A percentile compares a stretch with the other conserved stretches of the same genome.
Evolutionary conservation across 2,888 invertebrate genomes (phyloP).

Genomic region (Hypomecis punctinalis): DNA sequence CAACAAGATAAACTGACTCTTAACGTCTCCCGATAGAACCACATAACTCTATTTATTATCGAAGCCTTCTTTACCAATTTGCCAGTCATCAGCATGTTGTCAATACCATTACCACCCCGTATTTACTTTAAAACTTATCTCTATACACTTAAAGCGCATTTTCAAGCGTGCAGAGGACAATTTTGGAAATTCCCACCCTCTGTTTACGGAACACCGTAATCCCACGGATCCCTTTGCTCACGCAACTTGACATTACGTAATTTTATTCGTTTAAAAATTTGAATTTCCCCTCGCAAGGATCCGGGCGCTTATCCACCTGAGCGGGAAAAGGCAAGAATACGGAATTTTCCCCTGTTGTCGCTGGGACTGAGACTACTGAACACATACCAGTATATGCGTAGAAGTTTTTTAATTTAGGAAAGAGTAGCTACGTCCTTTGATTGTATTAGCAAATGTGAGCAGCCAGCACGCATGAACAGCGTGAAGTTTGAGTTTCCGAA

Average conservation of each 20-base stretch:
- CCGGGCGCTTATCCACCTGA: slow-evolving; percentile 1
- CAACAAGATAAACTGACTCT: slow-evolving; percentile 23
- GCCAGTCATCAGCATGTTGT: slow-evolving; percentile 71
- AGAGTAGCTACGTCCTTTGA: not conserved
- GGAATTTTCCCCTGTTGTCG: not conserved
- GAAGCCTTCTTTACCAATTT: slow-evolving; percentile 59
- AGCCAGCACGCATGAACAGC: slow-evolving; percentile 42
- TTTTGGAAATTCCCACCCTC: slow-evolving; percentile 42
- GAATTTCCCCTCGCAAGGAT: slow-evolving; percentile 13
- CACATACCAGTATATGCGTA: not conserved
- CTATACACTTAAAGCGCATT: slow-evolving; percentile 37
- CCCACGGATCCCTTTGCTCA: slow-evolving; percentile 36
- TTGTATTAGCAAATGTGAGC: slow-evolving; percentile 8
- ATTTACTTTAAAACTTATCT: slow-evolving; percentile 20
- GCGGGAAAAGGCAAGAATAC: slow-evolving; percentile 3
- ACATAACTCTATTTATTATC: slow-evolving; percentile 54
- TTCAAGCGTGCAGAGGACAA: slow-evolving; percentile 1
- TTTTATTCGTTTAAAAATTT: slow-evolving; percentile 35
- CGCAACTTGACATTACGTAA: slow-evolving; percentile 34
- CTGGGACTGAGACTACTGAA: not conserved
- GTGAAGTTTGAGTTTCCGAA: slow-evolving; percentile 59
- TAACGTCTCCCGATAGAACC: slow-evolving; percentile 27
- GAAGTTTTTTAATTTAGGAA: slow-evolving; percentile 3
- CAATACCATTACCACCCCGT: slow-evolving; percentile 56
- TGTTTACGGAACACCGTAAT: slow-evolving; percentile 61